phyloP scores from a whole-genome alignment of 2,113 vertebrate genomes.

The Oceanites oceanicus region DNA sequence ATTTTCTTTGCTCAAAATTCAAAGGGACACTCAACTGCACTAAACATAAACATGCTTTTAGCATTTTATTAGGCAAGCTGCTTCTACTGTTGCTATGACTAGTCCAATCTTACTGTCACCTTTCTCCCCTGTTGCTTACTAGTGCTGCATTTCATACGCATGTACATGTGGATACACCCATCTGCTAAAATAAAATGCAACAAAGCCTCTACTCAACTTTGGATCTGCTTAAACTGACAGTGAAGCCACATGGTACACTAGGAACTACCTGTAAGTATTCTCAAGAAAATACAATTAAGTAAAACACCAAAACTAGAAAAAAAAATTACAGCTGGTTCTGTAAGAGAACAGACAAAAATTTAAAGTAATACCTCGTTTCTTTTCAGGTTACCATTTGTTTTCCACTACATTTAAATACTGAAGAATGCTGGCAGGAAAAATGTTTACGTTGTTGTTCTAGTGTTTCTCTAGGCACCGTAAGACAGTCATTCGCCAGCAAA shows the following conservation, averaged over 20 bases:
- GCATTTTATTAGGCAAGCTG: not conserved
- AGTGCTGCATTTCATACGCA: not conserved
- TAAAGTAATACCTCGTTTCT: not conserved
- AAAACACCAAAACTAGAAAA: not conserved
- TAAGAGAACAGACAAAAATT: not conserved
- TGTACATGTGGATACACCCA: not conserved
- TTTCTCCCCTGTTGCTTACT: not conserved
- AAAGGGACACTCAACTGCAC: not conserved
- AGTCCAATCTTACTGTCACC: not conserved
- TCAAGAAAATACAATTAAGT: not conserved
- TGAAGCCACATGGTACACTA: not conserved
- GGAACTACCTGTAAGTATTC: not conserved
- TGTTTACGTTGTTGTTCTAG: not conserved
- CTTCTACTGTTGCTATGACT: not conserved
- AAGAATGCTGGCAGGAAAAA: not conserved
- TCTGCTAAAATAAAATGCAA: not conserved
- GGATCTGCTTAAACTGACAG: not conserved
- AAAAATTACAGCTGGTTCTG: not conserved
- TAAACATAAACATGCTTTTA: not conserved
- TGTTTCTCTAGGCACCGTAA: not conserved
- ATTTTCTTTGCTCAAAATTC: not conserved
- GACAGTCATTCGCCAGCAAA: slow-evolving; percentile 45
- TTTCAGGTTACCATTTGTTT: not conserved
- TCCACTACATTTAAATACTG: not conserved
- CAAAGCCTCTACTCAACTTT: not conserved